A percentile compares a stretch with the other conserved stretches of the same genome.
phyloP scores from a whole-genome alignment of 2,797 vertebrate species.

The Enoplosus armatus region DNA sequence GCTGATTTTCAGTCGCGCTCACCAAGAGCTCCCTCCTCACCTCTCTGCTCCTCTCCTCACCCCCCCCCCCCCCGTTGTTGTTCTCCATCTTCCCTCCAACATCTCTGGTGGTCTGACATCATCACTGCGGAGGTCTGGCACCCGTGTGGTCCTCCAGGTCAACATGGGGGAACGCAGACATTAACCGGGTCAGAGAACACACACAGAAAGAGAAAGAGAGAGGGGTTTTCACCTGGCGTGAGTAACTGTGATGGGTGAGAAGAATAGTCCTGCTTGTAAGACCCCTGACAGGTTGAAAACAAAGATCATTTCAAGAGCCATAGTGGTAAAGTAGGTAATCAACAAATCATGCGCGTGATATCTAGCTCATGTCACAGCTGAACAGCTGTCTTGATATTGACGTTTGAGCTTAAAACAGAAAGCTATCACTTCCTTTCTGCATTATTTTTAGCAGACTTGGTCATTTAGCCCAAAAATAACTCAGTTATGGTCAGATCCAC shows the following conservation, averaged over 20 bases:
- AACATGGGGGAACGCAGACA: conserved; percentile 40
- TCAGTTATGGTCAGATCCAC: conserved; percentile 34
- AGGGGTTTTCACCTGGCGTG: conserved; percentile 49
- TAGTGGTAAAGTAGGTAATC: no score
- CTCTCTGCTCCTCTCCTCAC: conserved; percentile 5
- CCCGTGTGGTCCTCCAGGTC: conserved; percentile 65
- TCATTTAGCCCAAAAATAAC: conserved; percentile 61
- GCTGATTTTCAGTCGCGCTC: conserved; percentile 24
- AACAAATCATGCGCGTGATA: no score
- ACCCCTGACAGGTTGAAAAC: conserved; percentile 5
- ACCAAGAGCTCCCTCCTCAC: conserved; percentile 5
- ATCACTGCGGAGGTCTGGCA: conserved; percentile 58
- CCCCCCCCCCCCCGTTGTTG: no score
- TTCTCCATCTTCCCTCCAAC: conserved; percentile 7
- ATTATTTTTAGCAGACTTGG: conserved; percentile 58
- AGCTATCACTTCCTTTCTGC: conserved; percentile 60
- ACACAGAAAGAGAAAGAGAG: conserved; percentile 32
- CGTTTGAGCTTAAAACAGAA: conserved; percentile 32
- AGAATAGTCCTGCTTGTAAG: not conserved
- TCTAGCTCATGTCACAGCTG: conserved; percentile 9
- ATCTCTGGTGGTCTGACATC: conserved; percentile 68
- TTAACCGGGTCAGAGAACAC: conserved; percentile 46
- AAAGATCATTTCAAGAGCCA: not conserved
- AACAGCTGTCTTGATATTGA: conserved; percentile 27
- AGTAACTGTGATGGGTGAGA: conserved; percentile 27